These are phyloP conservation scores for Sitta europaea DNA, from an alignment of 2,113 vertebrate genomes.

Conservation along the genomic window DNA sequence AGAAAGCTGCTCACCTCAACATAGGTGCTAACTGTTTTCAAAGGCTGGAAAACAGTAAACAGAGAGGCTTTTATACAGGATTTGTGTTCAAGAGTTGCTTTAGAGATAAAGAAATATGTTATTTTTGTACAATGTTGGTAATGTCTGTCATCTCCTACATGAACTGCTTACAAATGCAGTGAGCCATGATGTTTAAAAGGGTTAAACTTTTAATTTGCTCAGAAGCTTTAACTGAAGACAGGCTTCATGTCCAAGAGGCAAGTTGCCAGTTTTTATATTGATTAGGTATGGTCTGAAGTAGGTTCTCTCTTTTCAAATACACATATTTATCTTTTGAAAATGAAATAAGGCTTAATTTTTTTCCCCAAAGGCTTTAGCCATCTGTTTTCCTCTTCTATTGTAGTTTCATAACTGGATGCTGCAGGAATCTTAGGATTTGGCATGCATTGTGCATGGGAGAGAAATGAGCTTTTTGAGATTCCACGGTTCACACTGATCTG, in stretches of 20 bases:
- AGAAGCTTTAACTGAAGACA: background rate
- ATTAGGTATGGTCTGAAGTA: background rate
- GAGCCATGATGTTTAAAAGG: background rate
- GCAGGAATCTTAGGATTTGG: slow-evolving; percentile 28
- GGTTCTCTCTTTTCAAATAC: background rate
- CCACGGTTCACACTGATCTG: background rate
- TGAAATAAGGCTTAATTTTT: background rate
- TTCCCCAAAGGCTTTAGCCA: background rate
- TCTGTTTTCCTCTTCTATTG: slow-evolving; percentile 41
- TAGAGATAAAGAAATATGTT: background rate
- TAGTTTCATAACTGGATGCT: slow-evolving; percentile 36
- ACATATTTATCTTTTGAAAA: background rate
- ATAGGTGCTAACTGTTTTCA: background rate
- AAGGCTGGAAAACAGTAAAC: background rate
- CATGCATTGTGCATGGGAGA: background rate
- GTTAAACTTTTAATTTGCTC: background rate
- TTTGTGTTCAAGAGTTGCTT: background rate
- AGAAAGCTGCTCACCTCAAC: background rate
- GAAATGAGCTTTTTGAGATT: slow-evolving; percentile 5
- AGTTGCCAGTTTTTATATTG: background rate
- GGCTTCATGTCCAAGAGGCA: background rate
- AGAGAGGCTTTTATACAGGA: background rate
- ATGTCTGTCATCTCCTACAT: background rate
- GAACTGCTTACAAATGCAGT: background rate
- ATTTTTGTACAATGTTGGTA: background rate